Evolutionary conservation across 2,888 invertebrate species (phyloP), one percentile per base, ranked within the genome.

Genomic region (Pammene aurita): DNA sequence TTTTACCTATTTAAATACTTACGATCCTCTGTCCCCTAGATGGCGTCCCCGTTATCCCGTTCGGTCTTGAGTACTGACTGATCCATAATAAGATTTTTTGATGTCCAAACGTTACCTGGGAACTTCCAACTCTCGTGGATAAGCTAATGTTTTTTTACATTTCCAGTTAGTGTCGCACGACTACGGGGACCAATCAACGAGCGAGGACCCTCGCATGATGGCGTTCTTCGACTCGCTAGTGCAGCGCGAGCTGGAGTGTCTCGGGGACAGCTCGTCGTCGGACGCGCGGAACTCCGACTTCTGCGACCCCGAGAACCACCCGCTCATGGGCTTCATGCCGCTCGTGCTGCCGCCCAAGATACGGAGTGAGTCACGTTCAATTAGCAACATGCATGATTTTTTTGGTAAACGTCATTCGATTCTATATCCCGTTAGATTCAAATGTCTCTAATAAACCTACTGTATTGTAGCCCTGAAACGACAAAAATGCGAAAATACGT

Each of bases 181-280:
- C 88, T 97, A 97, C 83, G 96, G 96, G 78, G 96, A 96, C 75
- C 96, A 97, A 78, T 97, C 97, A 9, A 97, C 96, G 0, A 94
- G 95, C 64, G 98, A 98, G 87, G 98, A 98, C 87, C 96, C 97
- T 0, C 94, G 97, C 64, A 98, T 98, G 98, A 96, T 98, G 96
- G 98, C 98, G 41, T 98, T 98, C 91, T 98, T 98, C 81, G 98
- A 98, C 90, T 96, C 97, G 11, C 90, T 98, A 26, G 97, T 98
- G 38, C 98, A 98, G 84, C 94, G 97, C 52, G 98, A 98, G 85
- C 94, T 98, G 72, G 97, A 97, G 88, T 96, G 96, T 93, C 92
- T 94, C 60, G 94, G 93, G 0, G 94, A 94, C 62, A 94, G 94
- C 71, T 86, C 93, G 80, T 84, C 93, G 61, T 76, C 86, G 11